phyloP scores from a whole-genome alignment of 2,113 vertebrate species.

The Micromys minutus region DNA sequence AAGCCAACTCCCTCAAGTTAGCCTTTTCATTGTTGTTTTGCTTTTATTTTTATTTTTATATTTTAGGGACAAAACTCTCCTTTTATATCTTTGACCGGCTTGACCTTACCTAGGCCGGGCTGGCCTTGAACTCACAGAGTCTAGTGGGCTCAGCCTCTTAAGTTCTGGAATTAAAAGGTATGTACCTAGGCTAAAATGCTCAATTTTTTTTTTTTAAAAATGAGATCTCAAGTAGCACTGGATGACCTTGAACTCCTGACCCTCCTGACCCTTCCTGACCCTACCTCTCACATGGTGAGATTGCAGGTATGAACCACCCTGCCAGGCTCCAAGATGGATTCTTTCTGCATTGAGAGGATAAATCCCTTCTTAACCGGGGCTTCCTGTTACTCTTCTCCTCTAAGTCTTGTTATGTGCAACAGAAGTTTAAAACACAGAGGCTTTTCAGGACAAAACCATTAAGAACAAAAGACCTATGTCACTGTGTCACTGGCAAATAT shows the following conservation, averaged over 20 bases:
- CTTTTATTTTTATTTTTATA: neutral
- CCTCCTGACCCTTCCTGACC: too few species aligned
- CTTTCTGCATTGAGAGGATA: neutral
- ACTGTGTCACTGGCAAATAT: neutral
- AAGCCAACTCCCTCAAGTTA: neutral
- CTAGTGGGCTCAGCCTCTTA: neutral
- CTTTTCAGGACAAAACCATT: conserved; percentile 21
- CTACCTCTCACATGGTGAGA: too few species aligned
- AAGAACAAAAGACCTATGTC: neutral
- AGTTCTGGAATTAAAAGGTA: neutral
- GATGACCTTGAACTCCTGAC: neutral
- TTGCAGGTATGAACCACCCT: accelerated
- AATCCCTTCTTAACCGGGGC: neutral
- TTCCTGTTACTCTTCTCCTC: neutral
- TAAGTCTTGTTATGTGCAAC: neutral
- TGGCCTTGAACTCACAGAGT: neutral
- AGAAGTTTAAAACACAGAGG: neutral
- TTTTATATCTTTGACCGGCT: neutral
- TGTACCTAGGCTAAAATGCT: neutral
- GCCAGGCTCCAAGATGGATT: neutral
- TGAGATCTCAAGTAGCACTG: neutral
- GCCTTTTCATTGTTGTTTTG: neutral
- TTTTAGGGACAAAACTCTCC: neutral
- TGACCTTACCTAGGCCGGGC: neutral
- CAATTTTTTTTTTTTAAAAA: neutral